Evolutionary conservation across 2,888 invertebrate species (phyloP).

Genomic region (Caradrina kadenii): DNA sequence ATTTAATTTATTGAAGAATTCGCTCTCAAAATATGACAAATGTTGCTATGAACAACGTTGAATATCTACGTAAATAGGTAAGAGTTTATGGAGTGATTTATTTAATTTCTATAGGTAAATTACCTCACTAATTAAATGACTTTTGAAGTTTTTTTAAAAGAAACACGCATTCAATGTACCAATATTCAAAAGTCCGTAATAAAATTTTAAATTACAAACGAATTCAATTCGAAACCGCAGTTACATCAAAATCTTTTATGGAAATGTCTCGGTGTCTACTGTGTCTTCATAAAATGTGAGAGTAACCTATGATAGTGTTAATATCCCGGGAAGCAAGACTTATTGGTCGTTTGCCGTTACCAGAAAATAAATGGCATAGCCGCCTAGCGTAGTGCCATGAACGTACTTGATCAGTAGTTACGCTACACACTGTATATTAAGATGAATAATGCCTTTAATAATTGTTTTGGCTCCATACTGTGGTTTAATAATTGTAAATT

Average conservation of each 20-base stretch:
- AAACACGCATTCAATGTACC: too few relatives aligned
- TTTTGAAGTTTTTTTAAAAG: too few relatives aligned
- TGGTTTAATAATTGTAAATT: slow-evolving; percentile 42
- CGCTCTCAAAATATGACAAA: slow-evolving; percentile 1
- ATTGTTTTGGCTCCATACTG: slow-evolving; percentile 42
- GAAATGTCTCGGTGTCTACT: slow-evolving; percentile 84
- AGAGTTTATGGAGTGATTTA: too few relatives aligned
- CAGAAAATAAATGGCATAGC: slow-evolving; percentile 85
- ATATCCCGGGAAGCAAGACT: slow-evolving; percentile 89
- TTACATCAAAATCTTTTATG: slow-evolving; percentile 77
- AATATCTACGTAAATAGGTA: background rate
- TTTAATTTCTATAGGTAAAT: background rate
- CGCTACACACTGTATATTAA: slow-evolving; percentile 59
- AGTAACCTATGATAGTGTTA: slow-evolving; percentile 90
- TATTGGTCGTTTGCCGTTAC: slow-evolving; percentile 89
- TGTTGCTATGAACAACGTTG: background rate
- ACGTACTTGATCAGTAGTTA: slow-evolving; percentile 66
- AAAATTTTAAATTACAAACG: slow-evolving; percentile 59
- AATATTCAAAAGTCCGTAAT: slow-evolving; percentile 3
- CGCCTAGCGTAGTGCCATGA: slow-evolving; percentile 68
- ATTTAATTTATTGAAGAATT: slow-evolving; percentile 42
- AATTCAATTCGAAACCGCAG: slow-evolving; percentile 59
- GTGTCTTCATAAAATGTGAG: slow-evolving; percentile 89
- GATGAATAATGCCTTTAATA: slow-evolving; percentile 62
- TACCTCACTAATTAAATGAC: too few relatives aligned